These are phyloP conservation scores for Vidua chalybeata DNA, from an alignment of 2,113 vertebrate species.

Conservation along the genomic window DNA sequence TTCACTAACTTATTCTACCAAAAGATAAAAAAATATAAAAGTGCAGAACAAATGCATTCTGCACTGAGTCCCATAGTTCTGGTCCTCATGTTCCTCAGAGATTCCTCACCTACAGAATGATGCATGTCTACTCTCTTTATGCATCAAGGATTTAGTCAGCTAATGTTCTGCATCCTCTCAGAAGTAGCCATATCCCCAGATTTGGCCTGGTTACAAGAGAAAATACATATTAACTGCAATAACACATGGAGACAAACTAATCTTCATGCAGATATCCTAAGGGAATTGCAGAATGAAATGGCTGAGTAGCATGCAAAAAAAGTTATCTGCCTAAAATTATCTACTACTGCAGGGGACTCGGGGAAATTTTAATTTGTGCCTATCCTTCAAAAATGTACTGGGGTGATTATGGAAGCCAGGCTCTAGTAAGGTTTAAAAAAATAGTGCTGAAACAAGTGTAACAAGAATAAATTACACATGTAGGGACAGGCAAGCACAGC, in stretches of 20 bases:
- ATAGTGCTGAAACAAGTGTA: background rate
- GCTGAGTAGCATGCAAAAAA: background rate
- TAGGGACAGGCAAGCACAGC: background rate
- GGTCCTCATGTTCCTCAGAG: background rate
- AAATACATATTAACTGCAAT: background rate
- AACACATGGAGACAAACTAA: background rate
- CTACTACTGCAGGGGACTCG: background rate
- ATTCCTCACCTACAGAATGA: background rate
- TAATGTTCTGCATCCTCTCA: background rate
- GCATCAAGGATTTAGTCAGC: background rate
- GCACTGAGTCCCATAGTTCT: background rate
- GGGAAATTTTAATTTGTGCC: background rate
- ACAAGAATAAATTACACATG: slow-evolving; percentile 41
- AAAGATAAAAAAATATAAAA: background rate
- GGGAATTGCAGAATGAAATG: background rate
- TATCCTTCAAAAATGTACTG: slow-evolving; percentile 2
- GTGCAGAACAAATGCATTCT: background rate
- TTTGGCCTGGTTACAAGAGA: background rate
- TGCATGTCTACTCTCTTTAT: background rate
- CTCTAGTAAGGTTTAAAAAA: background rate
- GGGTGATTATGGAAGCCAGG: background rate
- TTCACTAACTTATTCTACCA: background rate
- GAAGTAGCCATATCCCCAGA: background rate
- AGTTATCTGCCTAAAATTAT: slow-evolving; percentile 18
- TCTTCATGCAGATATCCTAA: background rate